Conservation (phyloP, 2,888 invertebrate genomes). For the Ennomos quercinarius region DNA sequence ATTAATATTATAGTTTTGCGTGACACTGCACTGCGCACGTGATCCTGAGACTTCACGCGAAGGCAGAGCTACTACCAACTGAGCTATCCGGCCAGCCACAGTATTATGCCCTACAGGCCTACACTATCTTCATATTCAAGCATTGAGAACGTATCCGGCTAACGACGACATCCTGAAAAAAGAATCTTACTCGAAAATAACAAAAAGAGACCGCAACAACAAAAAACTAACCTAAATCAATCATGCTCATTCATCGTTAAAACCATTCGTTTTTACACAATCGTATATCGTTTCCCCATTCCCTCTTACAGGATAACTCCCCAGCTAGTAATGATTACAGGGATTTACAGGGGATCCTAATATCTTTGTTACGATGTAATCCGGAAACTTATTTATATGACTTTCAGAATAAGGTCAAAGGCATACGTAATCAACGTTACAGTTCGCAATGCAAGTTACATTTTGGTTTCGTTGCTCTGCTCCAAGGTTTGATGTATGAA, state of each 20-base stretch:
- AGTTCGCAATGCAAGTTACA: not conserved
- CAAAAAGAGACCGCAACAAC: no score
- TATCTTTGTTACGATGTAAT: slow-evolving; percentile 44
- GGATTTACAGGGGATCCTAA: slow-evolving; percentile 48
- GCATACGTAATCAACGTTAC: slow-evolving; percentile 7
- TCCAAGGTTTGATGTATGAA: no score
- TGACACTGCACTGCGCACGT: no score
- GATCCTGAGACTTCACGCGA: no score
- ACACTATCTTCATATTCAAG: no score
- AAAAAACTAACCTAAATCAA: slow-evolving; percentile 6
- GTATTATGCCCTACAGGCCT: no score
- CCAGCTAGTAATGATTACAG: slow-evolving; percentile 46
- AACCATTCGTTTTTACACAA: slow-evolving; percentile 10
- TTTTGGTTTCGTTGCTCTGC: not conserved
- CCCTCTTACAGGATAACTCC: slow-evolving; percentile 15
- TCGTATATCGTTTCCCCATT: slow-evolving; percentile 22
- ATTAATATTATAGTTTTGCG: no score
- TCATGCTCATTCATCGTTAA: slow-evolving; percentile 13
- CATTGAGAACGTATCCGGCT: no score
- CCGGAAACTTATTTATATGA: slow-evolving; percentile 24
- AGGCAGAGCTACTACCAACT: no score
- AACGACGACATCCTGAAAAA: no score
- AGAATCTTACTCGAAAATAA: no score
- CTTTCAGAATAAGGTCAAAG: slow-evolving; percentile 24
- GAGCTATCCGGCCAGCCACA: no score